phyloP scores from a whole-genome alignment of 2,888 invertebrate genomes.

The Dimorphilus gyrociliatus region DNA sequence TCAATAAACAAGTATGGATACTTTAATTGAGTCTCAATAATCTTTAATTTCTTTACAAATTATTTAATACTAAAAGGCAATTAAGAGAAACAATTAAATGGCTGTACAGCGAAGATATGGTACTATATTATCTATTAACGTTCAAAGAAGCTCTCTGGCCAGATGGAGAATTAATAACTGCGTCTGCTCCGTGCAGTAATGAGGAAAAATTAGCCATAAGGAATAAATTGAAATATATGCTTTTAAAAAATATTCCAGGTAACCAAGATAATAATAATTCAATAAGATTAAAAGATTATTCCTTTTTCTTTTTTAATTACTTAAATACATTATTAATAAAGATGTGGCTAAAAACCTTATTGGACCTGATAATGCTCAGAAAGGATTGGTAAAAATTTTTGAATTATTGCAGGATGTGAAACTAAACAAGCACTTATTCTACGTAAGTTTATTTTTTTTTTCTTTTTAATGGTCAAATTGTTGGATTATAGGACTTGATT shows the following conservation, averaged over 20 bases:
- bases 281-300: too few species aligned
- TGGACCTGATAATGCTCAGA: slow-evolving; percentile 64
- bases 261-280: too few species aligned
- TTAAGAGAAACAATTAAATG: slow-evolving; percentile 69
- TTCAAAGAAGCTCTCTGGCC: slow-evolving; percentile 79
- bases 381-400: slow-evolving; percentile 69
- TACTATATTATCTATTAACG: slow-evolving; percentile 66
- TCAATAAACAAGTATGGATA: slow-evolving; percentile 53
- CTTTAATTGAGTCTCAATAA: too few species aligned
- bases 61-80: too few species aligned
- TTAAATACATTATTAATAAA: too few species aligned
- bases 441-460: slow-evolving; percentile 49
- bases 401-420: slow-evolving; percentile 64
- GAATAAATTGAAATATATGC: slow-evolving; percentile 30
- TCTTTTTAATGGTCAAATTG: too few species aligned
- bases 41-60: too few species aligned
- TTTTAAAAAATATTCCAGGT: slow-evolving; percentile 36
- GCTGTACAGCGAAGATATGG: slow-evolving; percentile 74
- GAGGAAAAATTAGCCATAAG: slow-evolving; percentile 44
- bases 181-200: slow-evolving; percentile 43
- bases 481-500: too few species aligned
- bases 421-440: slow-evolving; percentile 75
- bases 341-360: slow-evolving; percentile 66
- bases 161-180: slow-evolving; percentile 48
- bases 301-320: too few species aligned